These are phyloP conservation scores for Liparis tanakae DNA, from an alignment of 2,797 vertebrate genomes.

Conservation along the genomic window DNA sequence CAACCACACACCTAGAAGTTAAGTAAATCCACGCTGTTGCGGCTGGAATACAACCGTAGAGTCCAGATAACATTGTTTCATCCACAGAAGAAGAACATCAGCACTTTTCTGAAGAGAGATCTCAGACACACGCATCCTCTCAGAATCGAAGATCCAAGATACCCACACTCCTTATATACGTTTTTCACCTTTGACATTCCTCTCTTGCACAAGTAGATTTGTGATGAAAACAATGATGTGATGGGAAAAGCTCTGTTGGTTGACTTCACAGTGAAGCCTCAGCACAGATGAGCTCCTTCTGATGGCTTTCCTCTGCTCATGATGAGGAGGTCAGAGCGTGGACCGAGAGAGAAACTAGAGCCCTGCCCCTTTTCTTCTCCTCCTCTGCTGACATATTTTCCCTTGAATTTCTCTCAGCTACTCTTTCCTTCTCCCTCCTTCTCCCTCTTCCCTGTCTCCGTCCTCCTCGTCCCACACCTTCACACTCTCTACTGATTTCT, in stretches of 20 bases:
- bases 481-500: slow-evolving; percentile 24
- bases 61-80: too few species aligned
- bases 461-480: neutral
- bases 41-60: too few species aligned
- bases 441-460: neutral
- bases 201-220: slow-evolving; percentile 13
- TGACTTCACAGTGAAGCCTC: slow-evolving; percentile 16
- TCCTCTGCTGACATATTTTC: neutral
- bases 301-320: neutral
- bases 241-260: slow-evolving; percentile 12
- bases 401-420: neutral
- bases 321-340: neutral
- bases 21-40: too few species aligned
- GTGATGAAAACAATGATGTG: slow-evolving; percentile 3
- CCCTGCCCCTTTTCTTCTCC: neutral
- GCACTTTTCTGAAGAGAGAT: neutral
- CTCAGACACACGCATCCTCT: slow-evolving; percentile 5
- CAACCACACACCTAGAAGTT: too few species aligned
- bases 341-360: too few species aligned
- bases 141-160: slow-evolving; percentile 15
- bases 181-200: slow-evolving; percentile 34
- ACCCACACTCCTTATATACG: neutral
- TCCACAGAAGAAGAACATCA: too few species aligned
- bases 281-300: neutral
- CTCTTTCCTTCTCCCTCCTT: neutral